phyloP scores from a whole-genome alignment of 2,888 invertebrate species.

The Melinaea marsaeus region DNA sequence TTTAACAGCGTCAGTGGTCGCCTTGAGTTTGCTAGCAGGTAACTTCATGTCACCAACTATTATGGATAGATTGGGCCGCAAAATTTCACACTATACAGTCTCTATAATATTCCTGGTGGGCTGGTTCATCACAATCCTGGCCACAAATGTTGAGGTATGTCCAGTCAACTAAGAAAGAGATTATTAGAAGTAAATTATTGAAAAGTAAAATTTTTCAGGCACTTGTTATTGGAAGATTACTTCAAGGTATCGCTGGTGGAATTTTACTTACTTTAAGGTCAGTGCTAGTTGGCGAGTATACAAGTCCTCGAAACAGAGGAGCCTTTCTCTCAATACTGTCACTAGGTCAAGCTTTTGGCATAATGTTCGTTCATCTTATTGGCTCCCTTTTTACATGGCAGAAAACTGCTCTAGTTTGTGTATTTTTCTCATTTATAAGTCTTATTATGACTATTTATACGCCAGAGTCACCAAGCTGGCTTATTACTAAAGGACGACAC shows the following conservation, averaged over 20 bases:
- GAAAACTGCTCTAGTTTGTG: conserved; percentile 68
- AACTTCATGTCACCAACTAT: conserved; percentile 54
- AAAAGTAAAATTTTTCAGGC: conserved; percentile 31
- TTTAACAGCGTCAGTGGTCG: conserved; percentile 51
- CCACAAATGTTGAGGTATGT: conserved; percentile 47
- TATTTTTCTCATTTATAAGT: conserved; percentile 62
- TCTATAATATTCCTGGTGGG: conserved; percentile 63
- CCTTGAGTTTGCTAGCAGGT: conserved; percentile 53
- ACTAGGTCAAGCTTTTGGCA: conserved; percentile 77
- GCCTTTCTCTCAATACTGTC: conserved; percentile 78
- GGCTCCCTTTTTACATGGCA: conserved; percentile 79
- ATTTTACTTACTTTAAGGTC: conserved; percentile 67
- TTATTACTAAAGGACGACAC: conserved; percentile 73
- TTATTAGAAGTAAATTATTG: too few relatives aligned
- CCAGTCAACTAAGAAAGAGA: background rate
- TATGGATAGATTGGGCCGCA: conserved; percentile 76
- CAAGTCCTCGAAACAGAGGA: conserved; percentile 79
- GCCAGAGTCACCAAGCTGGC: conserved; percentile 82
- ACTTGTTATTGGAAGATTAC: conserved; percentile 48
- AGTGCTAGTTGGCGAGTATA: conserved; percentile 75
- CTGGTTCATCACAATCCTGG: conserved; percentile 66
- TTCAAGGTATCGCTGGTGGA: conserved; percentile 71
- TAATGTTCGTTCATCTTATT: conserved; percentile 78
- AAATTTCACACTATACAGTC: conserved; percentile 61
- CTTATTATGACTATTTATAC: conserved; percentile 55